Evolutionary conservation across 2,113 vertebrate species (phyloP).

Genomic region (Origma solitaria): DNA sequence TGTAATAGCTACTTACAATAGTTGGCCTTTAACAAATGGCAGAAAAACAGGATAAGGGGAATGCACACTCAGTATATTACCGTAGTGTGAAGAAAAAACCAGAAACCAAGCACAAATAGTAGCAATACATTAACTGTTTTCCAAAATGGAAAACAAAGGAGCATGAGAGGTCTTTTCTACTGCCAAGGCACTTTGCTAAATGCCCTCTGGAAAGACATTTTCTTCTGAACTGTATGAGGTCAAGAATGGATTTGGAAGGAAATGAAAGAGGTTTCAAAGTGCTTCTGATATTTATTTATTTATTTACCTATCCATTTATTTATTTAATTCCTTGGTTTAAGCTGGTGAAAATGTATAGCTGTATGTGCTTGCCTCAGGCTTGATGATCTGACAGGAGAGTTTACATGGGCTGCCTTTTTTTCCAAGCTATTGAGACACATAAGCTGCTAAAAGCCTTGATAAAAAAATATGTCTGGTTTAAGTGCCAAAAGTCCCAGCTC

Average conservation of each 20-base stretch:
- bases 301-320: neutral
- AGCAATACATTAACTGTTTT: neutral
- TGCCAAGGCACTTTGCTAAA: constrained; percentile 21
- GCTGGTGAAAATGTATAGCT: neutral
- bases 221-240: neutral
- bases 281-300: neutral
- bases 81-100: neutral
- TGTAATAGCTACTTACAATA: neutral
- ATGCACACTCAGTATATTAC: neutral
- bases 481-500: neutral
- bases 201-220: constrained; percentile 31
- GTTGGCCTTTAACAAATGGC: neutral
- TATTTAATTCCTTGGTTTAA: neutral
- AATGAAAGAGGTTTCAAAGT: neutral
- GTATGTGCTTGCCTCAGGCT: neutral
- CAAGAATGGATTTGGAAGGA: constrained; percentile 8
- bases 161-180: neutral
- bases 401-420: neutral
- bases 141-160: constrained; percentile 10
- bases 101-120: neutral
- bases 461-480: neutral
- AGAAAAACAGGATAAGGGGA: neutral
- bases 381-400: neutral
- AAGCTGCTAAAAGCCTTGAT: neutral
- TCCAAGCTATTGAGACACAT: neutral